These are phyloP conservation scores for Papilio polyxenes DNA, from an alignment of 1,140 invertebrate genomes.

Conservation along the genomic window DNA sequence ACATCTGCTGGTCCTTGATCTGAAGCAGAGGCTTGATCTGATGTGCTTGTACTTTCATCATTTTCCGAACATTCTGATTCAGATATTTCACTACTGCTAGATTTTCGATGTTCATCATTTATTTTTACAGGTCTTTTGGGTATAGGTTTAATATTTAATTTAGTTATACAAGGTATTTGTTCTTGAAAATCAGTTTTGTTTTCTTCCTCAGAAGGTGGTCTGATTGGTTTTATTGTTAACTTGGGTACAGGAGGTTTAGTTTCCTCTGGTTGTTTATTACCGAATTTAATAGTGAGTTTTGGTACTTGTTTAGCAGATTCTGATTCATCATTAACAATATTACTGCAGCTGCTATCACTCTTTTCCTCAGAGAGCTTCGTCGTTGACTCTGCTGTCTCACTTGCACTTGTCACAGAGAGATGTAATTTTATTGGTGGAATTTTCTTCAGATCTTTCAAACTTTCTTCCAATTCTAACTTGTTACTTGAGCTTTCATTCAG, in stretches of 20 bases:
- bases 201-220: conserved; percentile 56
- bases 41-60: conserved; percentile 76
- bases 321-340: conserved; percentile 43
- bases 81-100: conserved; percentile 79
- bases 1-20: conserved; percentile 67
- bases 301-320: conserved; percentile 67
- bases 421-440: conserved; percentile 45
- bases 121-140: conserved; percentile 72
- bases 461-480: conserved; percentile 27
- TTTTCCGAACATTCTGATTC: conserved; percentile 79
- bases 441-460: conserved; percentile 35
- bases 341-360: conserved; percentile 42
- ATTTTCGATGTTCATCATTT: conserved; percentile 71
- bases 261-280: conserved; percentile 67
- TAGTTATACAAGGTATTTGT: conserved; percentile 66
- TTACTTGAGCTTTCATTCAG: conserved; percentile 36
- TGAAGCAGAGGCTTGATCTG: conserved; percentile 71
- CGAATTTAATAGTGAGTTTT: conserved; percentile 74
- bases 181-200: conserved; percentile 49
- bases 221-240: conserved; percentile 75
- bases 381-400: conserved; percentile 35
- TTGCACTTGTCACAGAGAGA: conserved; percentile 34
- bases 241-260: conserved; percentile 70
- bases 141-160: conserved; percentile 78
- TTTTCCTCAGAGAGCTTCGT: conserved; percentile 44